Percentiles rank a stretch among this genome's conserved stretches.
These are phyloP conservation scores for Pterocles burchelli DNA, from an alignment of 2,113 vertebrate genomes.

Conservation along the genomic window DNA sequence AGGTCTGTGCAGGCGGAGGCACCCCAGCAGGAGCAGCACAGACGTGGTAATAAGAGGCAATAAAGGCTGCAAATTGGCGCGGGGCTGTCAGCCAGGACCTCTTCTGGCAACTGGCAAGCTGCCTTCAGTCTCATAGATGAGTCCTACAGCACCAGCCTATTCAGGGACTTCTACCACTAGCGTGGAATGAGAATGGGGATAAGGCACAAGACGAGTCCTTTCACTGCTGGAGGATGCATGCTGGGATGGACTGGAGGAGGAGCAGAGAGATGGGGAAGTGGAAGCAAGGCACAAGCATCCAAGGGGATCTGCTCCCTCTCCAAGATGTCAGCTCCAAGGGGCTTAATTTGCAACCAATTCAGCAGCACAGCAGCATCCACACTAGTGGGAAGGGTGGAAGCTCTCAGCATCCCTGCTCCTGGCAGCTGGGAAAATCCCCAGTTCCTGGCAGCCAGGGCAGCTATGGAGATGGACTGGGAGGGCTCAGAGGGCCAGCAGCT, in stretches of 20 bases:
- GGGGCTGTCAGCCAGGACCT: not conserved
- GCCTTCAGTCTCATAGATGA: not conserved
- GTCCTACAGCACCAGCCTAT: not conserved
- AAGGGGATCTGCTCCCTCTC: not conserved
- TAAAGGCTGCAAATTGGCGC: not conserved
- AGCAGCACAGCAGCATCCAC: not conserved
- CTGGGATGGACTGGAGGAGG: not conserved
- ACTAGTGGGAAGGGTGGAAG: not conserved
- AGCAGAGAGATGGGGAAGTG: not conserved
- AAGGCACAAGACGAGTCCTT: not conserved
- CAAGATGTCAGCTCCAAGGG: not conserved
- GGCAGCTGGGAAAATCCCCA: not conserved
- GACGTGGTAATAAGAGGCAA: not conserved
- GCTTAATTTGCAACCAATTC: not conserved
- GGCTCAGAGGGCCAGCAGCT: rapidly evolving
- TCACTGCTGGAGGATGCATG: not conserved
- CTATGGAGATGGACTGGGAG: not conserved
- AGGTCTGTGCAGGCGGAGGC: rapidly evolving
- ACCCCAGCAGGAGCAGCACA: not conserved
- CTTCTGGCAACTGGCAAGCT: not conserved
- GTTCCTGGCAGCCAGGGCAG: not conserved
- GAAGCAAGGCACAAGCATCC: not conserved
- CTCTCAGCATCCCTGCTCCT: not conserved
- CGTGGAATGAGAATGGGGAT: not conserved
- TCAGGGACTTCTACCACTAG: not conserved